Conservation (phyloP, 2,113 vertebrate species). For the human region DNA sequence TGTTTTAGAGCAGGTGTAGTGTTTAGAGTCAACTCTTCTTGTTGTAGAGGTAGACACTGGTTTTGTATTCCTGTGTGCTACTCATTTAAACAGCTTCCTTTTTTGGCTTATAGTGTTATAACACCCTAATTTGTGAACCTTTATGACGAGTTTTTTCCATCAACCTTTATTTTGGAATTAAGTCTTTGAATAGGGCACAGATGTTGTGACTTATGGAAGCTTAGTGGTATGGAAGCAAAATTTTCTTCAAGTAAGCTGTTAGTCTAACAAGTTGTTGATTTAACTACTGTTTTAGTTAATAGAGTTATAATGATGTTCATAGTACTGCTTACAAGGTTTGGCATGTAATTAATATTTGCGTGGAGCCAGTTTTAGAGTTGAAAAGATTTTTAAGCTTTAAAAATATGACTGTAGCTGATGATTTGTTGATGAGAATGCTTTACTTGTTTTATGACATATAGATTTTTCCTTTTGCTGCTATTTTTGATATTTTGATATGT, state of each 20-base stretch:
- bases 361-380: slow-evolving; percentile 26
- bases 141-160: slow-evolving; percentile 47
- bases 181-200: slow-evolving; percentile 52
- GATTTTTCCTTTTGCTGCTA: background rate
- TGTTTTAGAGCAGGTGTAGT: slow-evolving; percentile 34
- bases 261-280: slow-evolving; percentile 14
- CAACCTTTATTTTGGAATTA: slow-evolving; percentile 63
- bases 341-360: background rate
- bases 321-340: background rate
- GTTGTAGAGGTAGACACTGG: slow-evolving; percentile 7
- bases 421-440: slow-evolving; percentile 46
- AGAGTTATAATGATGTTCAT: background rate
- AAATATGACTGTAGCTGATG: slow-evolving; percentile 3
- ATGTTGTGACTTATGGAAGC: slow-evolving; percentile 28
- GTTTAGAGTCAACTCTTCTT: slow-evolving; percentile 16
- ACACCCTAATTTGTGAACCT: slow-evolving; percentile 63
- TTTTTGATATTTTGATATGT: background rate
- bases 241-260: slow-evolving; percentile 40
- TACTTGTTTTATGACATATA: background rate
- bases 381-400: background rate
- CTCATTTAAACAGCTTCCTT: slow-evolving; percentile 63
- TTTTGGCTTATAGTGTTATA: slow-evolving; percentile 59
- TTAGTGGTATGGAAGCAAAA: slow-evolving; percentile 27
- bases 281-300: background rate
- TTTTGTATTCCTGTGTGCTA: slow-evolving; percentile 29